Base-by-base conservation (phyloP, 2,888 invertebrate genomes). In the Leptogaster cylindrica region DNA sequence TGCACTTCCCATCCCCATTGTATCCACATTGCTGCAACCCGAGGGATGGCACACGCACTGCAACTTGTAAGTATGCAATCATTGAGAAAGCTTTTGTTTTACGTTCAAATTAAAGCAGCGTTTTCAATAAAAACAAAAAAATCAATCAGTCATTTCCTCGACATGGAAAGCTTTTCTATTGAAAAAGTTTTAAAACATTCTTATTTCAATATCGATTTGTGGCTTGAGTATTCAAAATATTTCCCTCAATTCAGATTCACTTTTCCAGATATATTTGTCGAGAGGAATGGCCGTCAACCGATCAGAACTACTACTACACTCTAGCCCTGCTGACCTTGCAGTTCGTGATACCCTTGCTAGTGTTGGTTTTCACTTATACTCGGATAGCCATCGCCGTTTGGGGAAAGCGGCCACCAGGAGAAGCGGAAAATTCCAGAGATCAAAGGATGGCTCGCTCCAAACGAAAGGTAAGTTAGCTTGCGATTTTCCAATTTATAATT, bases 351-450 rank as follows among this genome's bases (percentile, higher is more conserved):
- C 95, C 95, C 0, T 83, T 94, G 70, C 78, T 85, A 20, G 92
- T 93, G 39, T 85, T 95, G 12, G 83, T 93, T 67, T 91, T 90
- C 78, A 93, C 95, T 0, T 95, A 95, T 77, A 88, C 89, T 1
- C 87, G 92, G 72, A 95, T 95, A 69, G 94, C 91, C 0, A 84
- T 90, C 52, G 89, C 91, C 10, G 92, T 95, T 46, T 94, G 94
- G 93, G 92, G 92, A 18, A 90, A 92, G 71, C 84, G 89, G 33
- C 89, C 92, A 5, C 94, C 95, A 0, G 95, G 95, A 0, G 95
- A 95, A 79, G 94, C 94, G 0, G 91, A 93, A 77, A 88, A 90
- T 69, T 87, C 85, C 4, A 83, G 95, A 46, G 95, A 95, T 82
- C 88, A 89, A 72, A 84, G 93, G 50, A 88, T 94, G 82, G 93